Percentiles rank a stretch among this genome's conserved stretches.
These are phyloP conservation scores for Salticus scenicus DNA, from an alignment of 2,888 invertebrate genomes.

Conservation along the genomic window DNA sequence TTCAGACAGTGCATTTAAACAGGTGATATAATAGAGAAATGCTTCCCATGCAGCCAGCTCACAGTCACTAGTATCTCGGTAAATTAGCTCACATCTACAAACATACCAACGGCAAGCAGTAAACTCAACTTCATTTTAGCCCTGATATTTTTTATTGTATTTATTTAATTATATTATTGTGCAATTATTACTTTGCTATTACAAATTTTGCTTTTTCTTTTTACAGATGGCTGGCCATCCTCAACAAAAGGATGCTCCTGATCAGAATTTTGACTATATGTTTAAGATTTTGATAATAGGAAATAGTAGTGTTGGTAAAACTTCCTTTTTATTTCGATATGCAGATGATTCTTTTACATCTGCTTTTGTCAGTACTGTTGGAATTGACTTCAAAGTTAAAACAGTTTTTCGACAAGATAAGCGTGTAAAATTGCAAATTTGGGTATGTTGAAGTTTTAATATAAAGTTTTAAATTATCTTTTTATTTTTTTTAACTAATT, in stretches of 20 bases:
- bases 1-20: too few relatives aligned
- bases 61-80: too few relatives aligned
- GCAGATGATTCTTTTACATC: conserved; percentile 99
- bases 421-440: conserved; percentile 99
- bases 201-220: background rate
- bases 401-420: conserved; percentile 99
- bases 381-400: conserved; percentile 99
- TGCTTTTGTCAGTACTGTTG: conserved; percentile 99
- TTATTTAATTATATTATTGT: too few relatives aligned
- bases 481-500: background rate
- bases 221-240: conserved; percentile 83
- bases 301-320: conserved; percentile 98
- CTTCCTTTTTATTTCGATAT: conserved; percentile 98
- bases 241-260: conserved; percentile 96
- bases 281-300: conserved; percentile 97
- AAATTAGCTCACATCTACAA: too few relatives aligned
- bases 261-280: conserved; percentile 99
- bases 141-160: too few relatives aligned
- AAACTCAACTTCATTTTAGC: too few relatives aligned
- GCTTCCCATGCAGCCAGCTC: too few relatives aligned
- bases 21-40: too few relatives aligned
- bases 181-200: too few relatives aligned
- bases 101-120: too few relatives aligned
- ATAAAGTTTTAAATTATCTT: background rate
- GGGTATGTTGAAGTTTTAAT: conserved; percentile 86